These are phyloP conservation scores for Hippocampus kuda DNA, from an alignment of 2,797 vertebrate genomes.

Conservation along the genomic window DNA sequence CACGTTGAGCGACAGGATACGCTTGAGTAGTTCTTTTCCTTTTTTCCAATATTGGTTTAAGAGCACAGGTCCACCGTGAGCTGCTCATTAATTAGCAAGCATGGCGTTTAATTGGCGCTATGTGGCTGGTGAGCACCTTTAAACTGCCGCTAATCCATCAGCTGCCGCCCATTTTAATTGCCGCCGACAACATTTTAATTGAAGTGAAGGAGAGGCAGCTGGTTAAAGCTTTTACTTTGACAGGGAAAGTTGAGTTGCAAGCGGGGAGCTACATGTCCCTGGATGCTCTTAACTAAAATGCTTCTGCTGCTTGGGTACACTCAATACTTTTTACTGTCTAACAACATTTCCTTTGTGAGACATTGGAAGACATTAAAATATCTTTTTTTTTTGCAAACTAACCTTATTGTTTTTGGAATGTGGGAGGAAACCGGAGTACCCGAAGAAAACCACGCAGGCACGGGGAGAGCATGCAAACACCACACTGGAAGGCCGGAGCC, in stretches of 20 bases:
- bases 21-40: slow-evolving; percentile 23
- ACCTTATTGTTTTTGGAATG: no score
- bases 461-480: no score
- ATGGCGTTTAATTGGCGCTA: slow-evolving; percentile 39
- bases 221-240: slow-evolving; percentile 11
- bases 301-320: background rate
- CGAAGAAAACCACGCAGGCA: no score
- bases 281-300: background rate
- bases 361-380: background rate
- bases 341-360: background rate
- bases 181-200: background rate
- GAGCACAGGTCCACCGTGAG: slow-evolving; percentile 39
- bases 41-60: slow-evolving; percentile 32
- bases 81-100: slow-evolving; percentile 54
- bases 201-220: background rate
- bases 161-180: slow-evolving; percentile 6
- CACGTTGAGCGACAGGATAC: slow-evolving; percentile 38
- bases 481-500: no score
- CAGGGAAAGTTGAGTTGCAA: slow-evolving; percentile 6
- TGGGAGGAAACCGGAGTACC: no score
- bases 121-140: slow-evolving; percentile 49
- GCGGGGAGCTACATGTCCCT: background rate
- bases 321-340: background rate
- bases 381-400: no score
- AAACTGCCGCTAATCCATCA: slow-evolving; percentile 40